A percentile compares a stretch with the other conserved stretches of the same genome.
Conservation (phyloP, 2,797 vertebrate species). For the Anas acuta region DNA sequence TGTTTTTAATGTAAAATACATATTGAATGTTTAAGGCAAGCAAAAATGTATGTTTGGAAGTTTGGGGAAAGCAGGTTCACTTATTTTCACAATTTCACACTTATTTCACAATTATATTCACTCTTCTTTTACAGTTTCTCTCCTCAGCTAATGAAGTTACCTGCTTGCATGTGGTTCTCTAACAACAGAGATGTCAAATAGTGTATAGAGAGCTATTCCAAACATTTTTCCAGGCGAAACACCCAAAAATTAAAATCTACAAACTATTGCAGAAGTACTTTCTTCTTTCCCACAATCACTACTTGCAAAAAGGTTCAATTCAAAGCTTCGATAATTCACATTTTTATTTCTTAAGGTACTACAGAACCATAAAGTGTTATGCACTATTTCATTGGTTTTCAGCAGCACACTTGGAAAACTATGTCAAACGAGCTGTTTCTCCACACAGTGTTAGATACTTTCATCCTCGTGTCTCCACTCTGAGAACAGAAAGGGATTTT, state of each 20-base stretch:
- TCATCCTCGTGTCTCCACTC: not conserved
- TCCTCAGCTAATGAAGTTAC: not conserved
- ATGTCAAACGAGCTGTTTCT: not conserved
- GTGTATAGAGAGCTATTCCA: not conserved
- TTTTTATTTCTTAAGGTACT: not conserved
- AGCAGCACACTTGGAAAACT: not conserved
- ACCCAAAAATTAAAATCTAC: not conserved
- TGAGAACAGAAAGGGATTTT: not conserved
- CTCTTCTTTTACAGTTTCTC: not conserved
- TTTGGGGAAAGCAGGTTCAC: no score
- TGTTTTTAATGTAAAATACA: not conserved
- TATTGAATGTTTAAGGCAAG: not conserved
- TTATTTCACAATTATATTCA: no score
- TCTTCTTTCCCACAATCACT: not conserved
- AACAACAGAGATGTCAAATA: not conserved
- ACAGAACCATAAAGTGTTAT: not conserved
- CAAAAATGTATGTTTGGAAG: not conserved
- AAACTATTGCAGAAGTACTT: not conserved
- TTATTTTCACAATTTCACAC: no score
- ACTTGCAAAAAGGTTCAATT: not conserved
- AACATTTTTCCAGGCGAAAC: not conserved
- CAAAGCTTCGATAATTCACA: not conserved
- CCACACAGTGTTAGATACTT: not conserved
- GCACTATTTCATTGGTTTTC: conserved; percentile 34
- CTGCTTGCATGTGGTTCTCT: not conserved